These are phyloP conservation scores for Cydia splendana DNA, from an alignment of 1,140 invertebrate species.

Conservation along the genomic window DNA sequence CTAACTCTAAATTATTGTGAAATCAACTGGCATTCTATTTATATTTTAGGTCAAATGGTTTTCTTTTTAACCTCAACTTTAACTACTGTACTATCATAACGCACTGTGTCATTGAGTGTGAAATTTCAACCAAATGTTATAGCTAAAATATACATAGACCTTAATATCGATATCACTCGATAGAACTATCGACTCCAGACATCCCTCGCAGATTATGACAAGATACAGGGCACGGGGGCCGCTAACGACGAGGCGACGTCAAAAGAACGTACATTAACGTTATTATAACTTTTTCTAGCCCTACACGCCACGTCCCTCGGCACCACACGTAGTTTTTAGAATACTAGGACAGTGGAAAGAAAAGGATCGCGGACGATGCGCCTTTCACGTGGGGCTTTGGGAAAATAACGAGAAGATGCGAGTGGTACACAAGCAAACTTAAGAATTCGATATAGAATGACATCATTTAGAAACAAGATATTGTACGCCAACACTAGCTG, in stretches of 20 bases:
- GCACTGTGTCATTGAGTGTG: too few relatives aligned
- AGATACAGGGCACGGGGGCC: conserved; percentile 74
- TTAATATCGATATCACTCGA: not conserved
- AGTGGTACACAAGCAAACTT: not conserved
- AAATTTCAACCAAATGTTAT: too few relatives aligned
- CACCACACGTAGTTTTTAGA: conserved; percentile 15
- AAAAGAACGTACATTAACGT: conserved; percentile 78
- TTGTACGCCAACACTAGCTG: too few relatives aligned
- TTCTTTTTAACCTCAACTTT: too few relatives aligned
- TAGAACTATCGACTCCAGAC: conserved; percentile 29
- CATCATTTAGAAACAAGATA: too few relatives aligned
- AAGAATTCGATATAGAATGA: too few relatives aligned
- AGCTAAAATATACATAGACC: too few relatives aligned
- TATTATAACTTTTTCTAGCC: conserved; percentile 76
- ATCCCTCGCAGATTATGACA: conserved; percentile 75
- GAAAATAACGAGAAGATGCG: not conserved
- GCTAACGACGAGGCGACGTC: conserved; percentile 76
- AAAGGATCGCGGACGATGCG: not conserved
- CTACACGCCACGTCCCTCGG: conserved; percentile 7
- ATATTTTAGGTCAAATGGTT: too few relatives aligned
- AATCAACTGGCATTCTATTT: too few relatives aligned
- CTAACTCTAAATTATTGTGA: too few relatives aligned
- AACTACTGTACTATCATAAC: too few relatives aligned
- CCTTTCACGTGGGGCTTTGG: not conserved
- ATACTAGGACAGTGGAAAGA: not conserved